phyloP scores from a whole-genome alignment of 1,140 invertebrate species.

The Oreohelix idahoensis region DNA sequence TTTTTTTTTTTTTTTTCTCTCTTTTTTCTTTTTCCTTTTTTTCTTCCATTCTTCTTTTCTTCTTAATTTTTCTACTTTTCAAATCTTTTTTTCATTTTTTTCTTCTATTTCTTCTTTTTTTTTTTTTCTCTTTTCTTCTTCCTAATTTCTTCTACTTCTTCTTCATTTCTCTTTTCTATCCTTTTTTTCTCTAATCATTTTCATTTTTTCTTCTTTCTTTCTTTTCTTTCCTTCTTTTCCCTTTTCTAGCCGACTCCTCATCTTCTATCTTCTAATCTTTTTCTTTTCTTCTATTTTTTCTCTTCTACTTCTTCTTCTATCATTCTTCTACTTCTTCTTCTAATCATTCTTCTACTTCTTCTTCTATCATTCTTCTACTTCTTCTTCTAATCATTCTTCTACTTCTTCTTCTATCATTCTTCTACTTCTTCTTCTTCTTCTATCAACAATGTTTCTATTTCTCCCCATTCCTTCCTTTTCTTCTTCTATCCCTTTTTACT shows the following conservation, averaged over 20 bases:
- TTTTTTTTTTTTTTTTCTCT: not conserved
- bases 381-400: not conserved
- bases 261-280: not conserved
- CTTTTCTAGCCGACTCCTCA: not conserved
- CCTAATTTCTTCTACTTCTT: not conserved
- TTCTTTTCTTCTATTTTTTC: not conserved
- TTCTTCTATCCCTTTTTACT: no score
- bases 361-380: not conserved
- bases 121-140: not conserved
- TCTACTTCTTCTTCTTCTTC: no score
- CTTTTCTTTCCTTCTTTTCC: not conserved
- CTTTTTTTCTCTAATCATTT: not conserved
- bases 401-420: not conserved
- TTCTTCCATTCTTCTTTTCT: not conserved
- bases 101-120: not conserved
- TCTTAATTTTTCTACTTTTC: not conserved
- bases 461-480: no score
- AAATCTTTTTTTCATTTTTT: not conserved
- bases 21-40: not conserved
- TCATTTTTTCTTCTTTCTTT: not conserved
- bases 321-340: not conserved
- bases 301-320: not conserved
- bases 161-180: not conserved
- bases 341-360: not conserved
- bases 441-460: no score